A percentile compares a stretch with the other conserved stretches of the same genome.
Conservation (phyloP, 1,140 invertebrate species). For the Mya arenaria region DNA sequence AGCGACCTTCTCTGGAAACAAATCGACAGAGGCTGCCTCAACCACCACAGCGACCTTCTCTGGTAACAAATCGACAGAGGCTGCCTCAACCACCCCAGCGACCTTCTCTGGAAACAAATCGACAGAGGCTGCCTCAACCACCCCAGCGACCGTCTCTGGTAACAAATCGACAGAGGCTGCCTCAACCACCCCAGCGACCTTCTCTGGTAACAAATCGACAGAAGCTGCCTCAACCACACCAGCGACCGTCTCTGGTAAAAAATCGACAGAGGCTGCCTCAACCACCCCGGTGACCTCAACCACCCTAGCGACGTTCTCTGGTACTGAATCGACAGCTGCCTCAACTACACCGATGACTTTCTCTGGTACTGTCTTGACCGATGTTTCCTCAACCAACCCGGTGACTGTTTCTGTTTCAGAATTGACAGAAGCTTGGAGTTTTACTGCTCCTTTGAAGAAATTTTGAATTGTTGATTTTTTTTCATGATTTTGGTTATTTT, state of each 20-base stretch:
- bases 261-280: background rate
- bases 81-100: no score
- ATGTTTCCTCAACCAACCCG: background rate
- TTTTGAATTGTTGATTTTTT: background rate
- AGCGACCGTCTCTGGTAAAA: background rate
- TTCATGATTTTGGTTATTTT: background rate
- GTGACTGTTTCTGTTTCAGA: background rate
- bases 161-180: no score
- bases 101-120: no score
- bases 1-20: no score
- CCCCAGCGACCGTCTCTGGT: no score
- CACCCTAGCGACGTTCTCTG: background rate
- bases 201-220: no score
- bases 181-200: no score
- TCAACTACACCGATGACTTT: background rate
- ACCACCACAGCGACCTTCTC: no score
- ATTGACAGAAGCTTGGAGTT: background rate
- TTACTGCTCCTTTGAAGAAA: background rate
- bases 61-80: no score
- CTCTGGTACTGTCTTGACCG: background rate
- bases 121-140: no score
- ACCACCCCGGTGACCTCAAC: background rate
- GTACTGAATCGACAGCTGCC: background rate
- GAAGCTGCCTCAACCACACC: background rate
- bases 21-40: no score